These are phyloP conservation scores for Taxidea taxus DNA, from an alignment of 2,113 vertebrate genomes.

Conservation along the genomic window DNA sequence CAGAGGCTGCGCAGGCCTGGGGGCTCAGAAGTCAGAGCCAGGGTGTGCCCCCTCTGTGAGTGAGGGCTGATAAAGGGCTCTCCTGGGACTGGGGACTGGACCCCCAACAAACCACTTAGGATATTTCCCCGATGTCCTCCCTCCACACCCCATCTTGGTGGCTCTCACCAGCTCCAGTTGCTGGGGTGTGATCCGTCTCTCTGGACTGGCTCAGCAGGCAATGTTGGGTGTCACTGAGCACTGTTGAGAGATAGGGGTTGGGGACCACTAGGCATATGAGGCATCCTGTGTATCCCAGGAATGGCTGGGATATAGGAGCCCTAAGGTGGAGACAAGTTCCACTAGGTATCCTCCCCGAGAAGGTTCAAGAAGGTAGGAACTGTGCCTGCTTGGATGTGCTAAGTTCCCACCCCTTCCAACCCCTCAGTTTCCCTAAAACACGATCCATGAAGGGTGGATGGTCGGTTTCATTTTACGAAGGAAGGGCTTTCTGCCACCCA, in stretches of 20 bases:
- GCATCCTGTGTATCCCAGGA: not conserved
- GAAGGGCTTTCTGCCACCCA: not conserved
- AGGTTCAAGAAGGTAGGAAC: not conserved
- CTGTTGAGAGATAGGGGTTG: not conserved
- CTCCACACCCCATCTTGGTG: not conserved
- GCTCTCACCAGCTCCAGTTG: not conserved
- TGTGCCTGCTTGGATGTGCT: not conserved
- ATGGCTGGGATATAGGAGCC: not conserved
- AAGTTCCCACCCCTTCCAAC: not conserved
- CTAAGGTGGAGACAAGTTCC: not conserved
- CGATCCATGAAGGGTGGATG: rapidly evolving
- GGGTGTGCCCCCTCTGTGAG: not conserved
- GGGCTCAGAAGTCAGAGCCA: not conserved
- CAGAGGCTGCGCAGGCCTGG: not conserved
- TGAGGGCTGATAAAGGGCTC: not conserved
- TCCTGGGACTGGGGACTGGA: not conserved
- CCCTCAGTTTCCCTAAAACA: not conserved
- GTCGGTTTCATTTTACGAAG: not conserved
- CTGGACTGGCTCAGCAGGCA: not conserved
- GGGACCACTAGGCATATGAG: too few species aligned
- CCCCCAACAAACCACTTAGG: too few species aligned
- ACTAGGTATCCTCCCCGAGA: not conserved
- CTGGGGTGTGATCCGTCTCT: not conserved
- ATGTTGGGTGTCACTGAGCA: not conserved
- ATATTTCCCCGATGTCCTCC: too few species aligned